Evolutionary conservation across 2,797 vertebrate genomes (phyloP), one percentile per base, ranked within the genome.

Genomic region (Gastrophryne carolinensis): DNA sequence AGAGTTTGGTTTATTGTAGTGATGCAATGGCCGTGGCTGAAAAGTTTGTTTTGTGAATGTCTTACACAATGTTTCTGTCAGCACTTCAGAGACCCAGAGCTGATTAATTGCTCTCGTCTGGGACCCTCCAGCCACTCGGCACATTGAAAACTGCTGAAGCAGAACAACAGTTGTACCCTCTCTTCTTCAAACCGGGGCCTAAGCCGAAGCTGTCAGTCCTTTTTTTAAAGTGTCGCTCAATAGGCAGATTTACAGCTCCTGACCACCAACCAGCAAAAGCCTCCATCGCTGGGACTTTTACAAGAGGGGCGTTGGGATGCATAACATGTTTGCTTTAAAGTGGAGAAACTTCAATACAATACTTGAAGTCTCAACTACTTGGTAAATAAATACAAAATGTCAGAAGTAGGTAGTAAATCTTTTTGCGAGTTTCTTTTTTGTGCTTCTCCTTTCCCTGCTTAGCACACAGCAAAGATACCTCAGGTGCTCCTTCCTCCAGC

Each of bases 211-310:
- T 94, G 92, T 93, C 92, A 92, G 84, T 89, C 84, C 84, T 87
- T 78, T 85, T n/a, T 90, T 94, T 93, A 90, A 89, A 84, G 77
- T 78, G 79, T 83, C 79, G 87, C 91, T 93, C 93, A 93, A 88
- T 85, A 83, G 81, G 65, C 85, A 92, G 89, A 95, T 95, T 95
- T 94, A 94, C 91, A 92, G 83, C 89, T 87, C 84, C 84, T 86
- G 90, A 87, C 84, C 86, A 91, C 63, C 81, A 69, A 39, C 82
- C 90, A 85, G 84, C 83, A 87, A 87, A 47, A 47, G 17, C 19
- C 41, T 32, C 24, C 4, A 11, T 57, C 56, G 2, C 50, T 50
- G 17, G n/a, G 21, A 47, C 1, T 21, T 58, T 44, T 23, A 12
- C 44, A 69, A 44, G 29, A 24, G 11, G 5, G 10, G 30, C 17